A percentile compares a stretch with the other conserved stretches of the same genome.
Conservation (phyloP, 2,113 vertebrate species). For the Hippotragus niger region DNA sequence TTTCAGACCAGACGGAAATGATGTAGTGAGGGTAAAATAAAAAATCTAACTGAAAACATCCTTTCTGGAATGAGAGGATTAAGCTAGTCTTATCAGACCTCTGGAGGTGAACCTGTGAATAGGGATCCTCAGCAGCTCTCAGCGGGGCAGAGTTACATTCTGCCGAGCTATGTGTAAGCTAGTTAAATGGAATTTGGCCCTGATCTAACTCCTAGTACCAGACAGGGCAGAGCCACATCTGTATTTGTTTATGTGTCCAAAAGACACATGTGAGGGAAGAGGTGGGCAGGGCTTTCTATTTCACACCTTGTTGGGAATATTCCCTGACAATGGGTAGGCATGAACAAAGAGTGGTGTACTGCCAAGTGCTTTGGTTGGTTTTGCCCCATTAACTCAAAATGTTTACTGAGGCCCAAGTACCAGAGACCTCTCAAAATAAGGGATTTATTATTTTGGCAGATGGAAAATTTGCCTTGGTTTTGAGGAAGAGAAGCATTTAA, state of each 20-base stretch:
- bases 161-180: background rate
- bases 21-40: conserved; percentile 11
- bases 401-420: background rate
- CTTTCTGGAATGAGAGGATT: conserved; percentile 42
- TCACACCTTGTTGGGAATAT: conserved; percentile 28
- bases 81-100: background rate
- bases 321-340: background rate
- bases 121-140: background rate
- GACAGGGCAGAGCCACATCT: background rate
- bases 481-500: background rate
- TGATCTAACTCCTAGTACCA: background rate
- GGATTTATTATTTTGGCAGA: conserved; percentile 16
- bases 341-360: background rate
- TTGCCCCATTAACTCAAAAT: background rate
- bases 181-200: background rate
- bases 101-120: background rate
- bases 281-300: background rate
- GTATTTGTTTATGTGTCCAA: background rate
- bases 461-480: background rate
- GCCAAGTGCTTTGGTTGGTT: background rate
- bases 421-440: background rate
- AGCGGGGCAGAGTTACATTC: background rate
- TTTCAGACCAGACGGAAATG: background rate
- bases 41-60: conserved; percentile 48
- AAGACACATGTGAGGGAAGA: background rate